A percentile compares a stretch with the other conserved stretches of the same genome.
Conservation (phyloP, 2,797 vertebrate genomes). For the Picus viridis region DNA sequence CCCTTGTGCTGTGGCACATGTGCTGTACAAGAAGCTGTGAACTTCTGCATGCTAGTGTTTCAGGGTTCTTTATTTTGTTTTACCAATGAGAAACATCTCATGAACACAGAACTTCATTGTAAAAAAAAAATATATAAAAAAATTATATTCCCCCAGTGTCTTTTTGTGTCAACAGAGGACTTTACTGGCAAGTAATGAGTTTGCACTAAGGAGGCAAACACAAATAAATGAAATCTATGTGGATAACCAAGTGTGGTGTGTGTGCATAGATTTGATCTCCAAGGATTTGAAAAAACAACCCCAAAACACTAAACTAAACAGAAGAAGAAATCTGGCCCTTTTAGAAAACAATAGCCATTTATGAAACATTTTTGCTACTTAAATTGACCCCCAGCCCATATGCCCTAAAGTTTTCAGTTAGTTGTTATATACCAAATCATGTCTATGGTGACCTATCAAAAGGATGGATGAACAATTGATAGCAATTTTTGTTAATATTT, state of each 20-base stretch:
- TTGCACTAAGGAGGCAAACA: conserved; percentile 45
- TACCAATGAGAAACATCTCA: conserved; percentile 26
- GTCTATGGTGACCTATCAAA: not conserved
- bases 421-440: not conserved
- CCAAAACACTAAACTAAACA: not conserved
- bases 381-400: not conserved
- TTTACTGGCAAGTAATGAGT: conserved; percentile 46
- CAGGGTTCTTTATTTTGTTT: conserved; percentile 47
- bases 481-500: not conserved
- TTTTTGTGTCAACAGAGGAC: conserved; percentile 53
- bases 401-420: not conserved
- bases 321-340: not conserved
- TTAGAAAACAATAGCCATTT: conserved; percentile 2
- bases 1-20: not conserved
- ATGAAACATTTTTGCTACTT: not conserved
- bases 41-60: not conserved
- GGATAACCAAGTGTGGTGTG: conserved; percentile 6
- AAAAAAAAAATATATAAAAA: not conserved
- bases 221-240: conserved; percentile 36
- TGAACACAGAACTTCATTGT: not conserved
- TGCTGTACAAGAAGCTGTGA: not conserved
- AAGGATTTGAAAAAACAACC: not conserved
- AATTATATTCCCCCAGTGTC: conserved; percentile 24
- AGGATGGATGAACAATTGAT: not conserved
- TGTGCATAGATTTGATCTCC: not conserved